Evolutionary conservation across 1,140 invertebrate genomes (phyloP).

Genomic region (Sesamia nonagrioides): DNA sequence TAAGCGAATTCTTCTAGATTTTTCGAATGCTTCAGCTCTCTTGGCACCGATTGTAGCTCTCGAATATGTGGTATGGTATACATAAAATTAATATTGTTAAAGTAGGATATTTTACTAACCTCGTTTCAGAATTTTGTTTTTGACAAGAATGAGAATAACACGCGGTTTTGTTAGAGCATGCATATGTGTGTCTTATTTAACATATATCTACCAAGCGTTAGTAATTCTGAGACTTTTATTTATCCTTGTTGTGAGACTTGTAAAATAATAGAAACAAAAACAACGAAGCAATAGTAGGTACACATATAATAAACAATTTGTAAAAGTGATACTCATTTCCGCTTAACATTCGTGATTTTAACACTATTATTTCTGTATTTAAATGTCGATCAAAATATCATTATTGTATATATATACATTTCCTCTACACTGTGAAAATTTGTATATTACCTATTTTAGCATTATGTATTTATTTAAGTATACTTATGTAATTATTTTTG

Average conservation of each 20-base stretch:
- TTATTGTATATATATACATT: too few relatives aligned
- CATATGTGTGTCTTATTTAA: slow-evolving; percentile 53
- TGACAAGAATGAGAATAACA: background rate
- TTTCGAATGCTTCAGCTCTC: background rate
- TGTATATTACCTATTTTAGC: too few relatives aligned
- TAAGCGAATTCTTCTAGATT: slow-evolving; percentile 16
- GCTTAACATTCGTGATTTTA: too few relatives aligned
- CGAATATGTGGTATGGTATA: background rate
- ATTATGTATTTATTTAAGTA: too few relatives aligned
- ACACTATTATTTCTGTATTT: too few relatives aligned
- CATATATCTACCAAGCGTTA: slow-evolving; percentile 45
- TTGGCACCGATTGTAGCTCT: background rate
- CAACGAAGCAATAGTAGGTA: slow-evolving; percentile 51
- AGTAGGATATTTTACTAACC: slow-evolving; percentile 3
- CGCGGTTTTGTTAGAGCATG: slow-evolving; percentile 46
- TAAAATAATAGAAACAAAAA: slow-evolving; percentile 63
- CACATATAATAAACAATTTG: slow-evolving; percentile 61
- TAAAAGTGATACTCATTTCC: too few relatives aligned
- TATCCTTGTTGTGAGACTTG: slow-evolving; percentile 54
- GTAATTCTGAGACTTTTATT: slow-evolving; percentile 44
- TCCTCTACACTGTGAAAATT: too few relatives aligned
- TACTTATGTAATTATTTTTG: too few relatives aligned
- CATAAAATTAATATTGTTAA: background rate
- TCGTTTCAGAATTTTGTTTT: background rate
- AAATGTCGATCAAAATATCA: too few relatives aligned